Conservation (phyloP, 1,140 invertebrate species). For the Ceratosolen solmsi region DNA sequence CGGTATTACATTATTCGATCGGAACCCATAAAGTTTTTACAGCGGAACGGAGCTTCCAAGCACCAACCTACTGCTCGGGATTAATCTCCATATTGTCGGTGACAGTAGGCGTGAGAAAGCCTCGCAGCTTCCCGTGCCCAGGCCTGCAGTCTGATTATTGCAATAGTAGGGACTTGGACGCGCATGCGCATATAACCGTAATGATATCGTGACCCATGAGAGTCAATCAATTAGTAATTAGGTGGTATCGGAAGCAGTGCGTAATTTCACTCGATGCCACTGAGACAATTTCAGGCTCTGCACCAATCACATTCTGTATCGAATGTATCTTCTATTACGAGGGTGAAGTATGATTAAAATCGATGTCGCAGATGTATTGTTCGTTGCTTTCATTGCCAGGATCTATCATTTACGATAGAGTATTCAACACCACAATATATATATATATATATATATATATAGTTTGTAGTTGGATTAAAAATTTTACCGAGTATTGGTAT, state of each 20-base stretch:
- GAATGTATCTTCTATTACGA: neutral
- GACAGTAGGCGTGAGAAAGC: neutral
- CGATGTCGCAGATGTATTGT: neutral
- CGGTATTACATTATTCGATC: too few species aligned
- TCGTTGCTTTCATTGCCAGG: neutral
- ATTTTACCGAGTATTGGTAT: too few species aligned
- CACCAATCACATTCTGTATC: neutral
- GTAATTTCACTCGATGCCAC: constrained; percentile 8
- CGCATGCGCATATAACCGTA: neutral
- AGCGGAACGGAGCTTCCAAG: neutral
- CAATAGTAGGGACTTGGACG: neutral
- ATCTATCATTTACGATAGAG: too few species aligned
- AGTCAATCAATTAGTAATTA: constrained; percentile 49
- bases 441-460: too few species aligned
- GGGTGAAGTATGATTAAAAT: neutral
- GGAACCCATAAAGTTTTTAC: neutral
- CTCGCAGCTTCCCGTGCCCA: neutral
- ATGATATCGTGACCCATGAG: constrained; percentile 22
- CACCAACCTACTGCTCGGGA: neutral
- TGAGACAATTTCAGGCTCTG: constrained; percentile 7
- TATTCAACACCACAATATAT: too few species aligned
- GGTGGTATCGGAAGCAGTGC: constrained; percentile 14
- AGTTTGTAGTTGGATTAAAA: too few species aligned
- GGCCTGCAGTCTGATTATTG: constrained; percentile 12
- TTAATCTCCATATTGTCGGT: constrained; percentile 30